Base-by-base conservation (phyloP, 2,797 vertebrate genomes). In the Alectoris magna region DNA sequence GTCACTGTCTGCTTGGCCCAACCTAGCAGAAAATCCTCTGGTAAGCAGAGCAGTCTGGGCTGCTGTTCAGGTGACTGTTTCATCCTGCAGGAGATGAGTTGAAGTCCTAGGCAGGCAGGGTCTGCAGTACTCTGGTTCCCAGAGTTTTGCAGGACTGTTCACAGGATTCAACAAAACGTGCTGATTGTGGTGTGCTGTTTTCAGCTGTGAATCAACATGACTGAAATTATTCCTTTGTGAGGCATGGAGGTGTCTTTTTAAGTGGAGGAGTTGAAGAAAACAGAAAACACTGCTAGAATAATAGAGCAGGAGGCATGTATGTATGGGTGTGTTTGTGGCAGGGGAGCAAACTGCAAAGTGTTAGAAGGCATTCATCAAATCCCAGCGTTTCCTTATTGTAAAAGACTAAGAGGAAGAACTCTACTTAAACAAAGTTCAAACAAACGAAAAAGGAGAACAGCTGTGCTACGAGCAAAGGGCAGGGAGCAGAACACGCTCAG, bases 301-400 rank as follows among this genome's bases (percentile, higher is more conserved):
- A 26, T 8, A 59, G 74, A 79, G 68, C 18, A 41, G 43, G 49
- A 67, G 67, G 49, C 36, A 13, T 7, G 0, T 34, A 17, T 18
- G 8, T 55, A 39, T 0, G 6, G 21, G 21, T 44, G 31, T 13
- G 8, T 41, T 66, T 2, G 0, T 46, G 70, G 14, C 1, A 0
- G 36, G 39, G 23, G 36, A 67, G 27, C 70, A 81, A 77, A 60
- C 67, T 84, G 51, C 55, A 63, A 8, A 85, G n/a, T 21, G 4
- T 81, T 68, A 67, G 51, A 59, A 77, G 22, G 39, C 4, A 3
- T 91, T 81, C 29, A 36, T 88, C 73, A 77, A 39, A 71, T 92
- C 68, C 27, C 39, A 18, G 38, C 75, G 67, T 55, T 87, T n/a
- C 62, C 68, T 56, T 86, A 9, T 43, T 73, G 41, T 15, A 59